Base-by-base conservation (phyloP, 92 coral and sea anemone genomes). In the Micromussa lordhowensis region DNA sequence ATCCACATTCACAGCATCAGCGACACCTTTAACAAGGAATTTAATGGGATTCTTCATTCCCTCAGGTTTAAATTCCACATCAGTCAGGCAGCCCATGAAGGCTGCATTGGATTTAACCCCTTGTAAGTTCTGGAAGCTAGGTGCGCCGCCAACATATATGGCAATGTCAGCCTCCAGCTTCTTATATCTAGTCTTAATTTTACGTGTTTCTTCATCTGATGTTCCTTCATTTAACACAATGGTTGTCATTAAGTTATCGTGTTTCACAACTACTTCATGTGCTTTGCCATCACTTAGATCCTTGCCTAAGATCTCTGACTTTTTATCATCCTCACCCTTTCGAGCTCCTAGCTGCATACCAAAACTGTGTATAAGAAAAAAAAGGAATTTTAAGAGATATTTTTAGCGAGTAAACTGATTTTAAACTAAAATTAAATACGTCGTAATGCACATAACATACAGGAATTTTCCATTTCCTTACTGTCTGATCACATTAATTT, bases 71-170 rank as follows among this genome's bases (percentile, higher is more conserved):
- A 95, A 85, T 28, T 1, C 29, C n/a, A 90, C 96, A 9, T 87
- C 78, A 15, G 89, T 85, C 59, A 95, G 48, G 48, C 98, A 95
- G 22, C 98, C 98, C 69, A 78, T 86, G 44, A 95, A 95, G 73
- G 85, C 80, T 1, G 87, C 82, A 31, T 91, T 90, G 17, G 98
- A 92, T 22, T 79, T 77, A 21, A 95, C 93, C 53, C 94, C 94
- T 38, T 88, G 82, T 1, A 93, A 80, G 18, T 80, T 55, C 10
- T 69, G 74, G 44, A 91, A 75, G 59, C 73, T 87, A 1, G 89
- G 77, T 29, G 93, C 92, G 3, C 98, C 98, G 14, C 98, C 98
- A 79, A 94, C 81, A 58, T 89, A 92, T 36, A 95, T 77, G 36
- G 73, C 89, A 68, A 73, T 78, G 51, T 95, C 95, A 18, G 92